Evolutionary conservation across 2,888 invertebrate genomes (phyloP).

Genomic region (Ditula angustiorana): DNA sequence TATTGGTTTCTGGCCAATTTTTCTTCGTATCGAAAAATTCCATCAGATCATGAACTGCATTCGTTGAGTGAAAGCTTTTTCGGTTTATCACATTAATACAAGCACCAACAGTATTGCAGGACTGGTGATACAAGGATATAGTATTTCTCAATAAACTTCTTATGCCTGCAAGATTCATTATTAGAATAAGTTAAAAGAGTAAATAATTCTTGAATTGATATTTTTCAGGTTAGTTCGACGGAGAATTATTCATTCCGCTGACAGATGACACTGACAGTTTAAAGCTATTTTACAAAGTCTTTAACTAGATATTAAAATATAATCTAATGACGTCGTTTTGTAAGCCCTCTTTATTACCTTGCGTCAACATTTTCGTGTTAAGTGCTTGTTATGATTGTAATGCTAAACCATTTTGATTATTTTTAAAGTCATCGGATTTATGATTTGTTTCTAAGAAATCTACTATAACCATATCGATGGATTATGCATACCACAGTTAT

Average conservation of each 20-base stretch:
- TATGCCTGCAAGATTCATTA: slow-evolving; percentile 25
- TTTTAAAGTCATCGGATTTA: too few relatives aligned
- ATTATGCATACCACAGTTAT: too few relatives aligned
- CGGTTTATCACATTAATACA: slow-evolving; percentile 40
- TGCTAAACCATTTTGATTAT: too few relatives aligned
- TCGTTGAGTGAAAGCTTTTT: slow-evolving; percentile 70
- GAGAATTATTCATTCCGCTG: neutral
- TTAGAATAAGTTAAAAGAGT: neutral
- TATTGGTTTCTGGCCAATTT: slow-evolving; percentile 91
- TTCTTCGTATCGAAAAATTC: slow-evolving; percentile 96
- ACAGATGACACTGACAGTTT: slow-evolving; percentile 2
- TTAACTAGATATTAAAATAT: too few relatives aligned
- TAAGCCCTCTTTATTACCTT: too few relatives aligned
- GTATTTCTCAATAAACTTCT: slow-evolving; percentile 27
- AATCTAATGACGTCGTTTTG: too few relatives aligned
- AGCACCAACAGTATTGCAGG: slow-evolving; percentile 25
- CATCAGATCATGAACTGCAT: slow-evolving; percentile 85
- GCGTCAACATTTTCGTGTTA: too few relatives aligned
- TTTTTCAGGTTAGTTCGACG: slow-evolving; percentile 18
- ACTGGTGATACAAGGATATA: slow-evolving; percentile 21
- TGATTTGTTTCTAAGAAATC: too few relatives aligned
- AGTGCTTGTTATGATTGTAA: too few relatives aligned
- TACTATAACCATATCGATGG: too few relatives aligned
- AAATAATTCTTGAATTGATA: neutral
- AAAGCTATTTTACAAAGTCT: neutral